Evolutionary conservation across 2,888 invertebrate species (phyloP).

Genomic region (Hylaea fasciaria): DNA sequence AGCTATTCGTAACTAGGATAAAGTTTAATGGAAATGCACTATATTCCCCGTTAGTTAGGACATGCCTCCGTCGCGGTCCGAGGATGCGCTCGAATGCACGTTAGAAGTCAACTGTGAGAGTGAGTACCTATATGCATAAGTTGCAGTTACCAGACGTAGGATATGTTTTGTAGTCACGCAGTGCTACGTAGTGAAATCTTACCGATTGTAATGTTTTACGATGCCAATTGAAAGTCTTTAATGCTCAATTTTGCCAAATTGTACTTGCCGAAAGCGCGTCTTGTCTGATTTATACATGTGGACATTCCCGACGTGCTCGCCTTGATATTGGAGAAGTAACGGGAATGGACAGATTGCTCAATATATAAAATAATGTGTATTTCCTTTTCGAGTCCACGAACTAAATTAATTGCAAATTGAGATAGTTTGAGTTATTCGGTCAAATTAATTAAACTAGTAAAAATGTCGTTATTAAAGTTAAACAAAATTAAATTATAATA

Average conservation of each 20-base stretch:
- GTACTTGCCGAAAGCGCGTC: slow-evolving; percentile 80
- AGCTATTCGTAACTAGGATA: slow-evolving; percentile 37
- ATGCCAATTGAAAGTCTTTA: slow-evolving; percentile 80
- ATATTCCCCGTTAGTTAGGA: slow-evolving; percentile 32
- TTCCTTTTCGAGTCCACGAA: slow-evolving; percentile 63
- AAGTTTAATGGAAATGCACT: slow-evolving; percentile 32
- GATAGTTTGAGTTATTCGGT: slow-evolving; percentile 59
- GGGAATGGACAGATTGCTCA: slow-evolving; percentile 75
- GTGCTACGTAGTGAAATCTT: slow-evolving; percentile 72
- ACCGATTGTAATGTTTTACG: slow-evolving; percentile 69
- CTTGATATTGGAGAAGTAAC: slow-evolving; percentile 48
- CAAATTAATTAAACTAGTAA: slow-evolving; percentile 67
- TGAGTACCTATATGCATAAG: slow-evolving; percentile 74
- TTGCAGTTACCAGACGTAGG: slow-evolving; percentile 82
- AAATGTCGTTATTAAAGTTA: slow-evolving; percentile 67
- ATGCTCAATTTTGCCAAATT: slow-evolving; percentile 86
- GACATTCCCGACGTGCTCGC: slow-evolving; percentile 58
- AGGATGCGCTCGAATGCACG: neutral
- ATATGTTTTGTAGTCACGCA: slow-evolving; percentile 71
- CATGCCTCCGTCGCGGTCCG: slow-evolving; percentile 27
- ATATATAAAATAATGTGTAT: slow-evolving; percentile 64
- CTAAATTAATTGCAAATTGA: slow-evolving; percentile 46
- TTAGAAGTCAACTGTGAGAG: slow-evolving; percentile 41
- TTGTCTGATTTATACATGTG: slow-evolving; percentile 70
- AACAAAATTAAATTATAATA: slow-evolving; percentile 72